Percentiles rank a stretch among this genome's conserved stretches.
These are phyloP conservation scores for Sinocyclocheilus anshuiensis DNA, from an alignment of 2,113 vertebrate species.

Conservation along the genomic window DNA sequence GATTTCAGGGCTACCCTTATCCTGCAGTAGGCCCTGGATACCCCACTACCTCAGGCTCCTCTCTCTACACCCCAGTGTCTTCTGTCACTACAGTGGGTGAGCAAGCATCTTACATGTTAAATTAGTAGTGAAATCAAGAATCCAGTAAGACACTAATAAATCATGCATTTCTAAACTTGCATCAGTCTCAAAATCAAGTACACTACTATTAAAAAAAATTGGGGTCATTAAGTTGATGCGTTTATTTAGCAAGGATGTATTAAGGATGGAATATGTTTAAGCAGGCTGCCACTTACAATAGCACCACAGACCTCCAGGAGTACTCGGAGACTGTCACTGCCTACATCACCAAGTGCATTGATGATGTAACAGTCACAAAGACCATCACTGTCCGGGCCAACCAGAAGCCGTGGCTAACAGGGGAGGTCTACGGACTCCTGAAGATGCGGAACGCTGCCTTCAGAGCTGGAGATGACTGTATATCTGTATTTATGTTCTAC, in stretches of 20 bases:
- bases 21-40: slow-evolving; percentile 80
- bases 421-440: no score
- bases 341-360: no score
- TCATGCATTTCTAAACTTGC: neutral
- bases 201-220: neutral
- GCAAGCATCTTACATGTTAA: neutral
- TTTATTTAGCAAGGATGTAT: neutral
- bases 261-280: no score
- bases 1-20: slow-evolving; percentile 87
- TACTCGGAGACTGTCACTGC: no score
- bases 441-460: no score
- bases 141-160: neutral
- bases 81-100: slow-evolving; percentile 86
- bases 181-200: neutral
- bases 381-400: no score
- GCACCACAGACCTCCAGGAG: no score
- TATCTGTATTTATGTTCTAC: no score
- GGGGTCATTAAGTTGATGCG: neutral
- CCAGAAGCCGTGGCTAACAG: no score
- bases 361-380: no score
- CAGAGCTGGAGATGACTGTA: no score
- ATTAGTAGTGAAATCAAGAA: neutral
- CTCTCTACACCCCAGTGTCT: slow-evolving; percentile 83
- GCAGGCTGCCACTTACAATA: no score
- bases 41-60: slow-evolving; percentile 82